These are phyloP conservation scores for Nesidiocoris tenuis DNA, from an alignment of 2,888 invertebrate genomes.

Conservation along the genomic window DNA sequence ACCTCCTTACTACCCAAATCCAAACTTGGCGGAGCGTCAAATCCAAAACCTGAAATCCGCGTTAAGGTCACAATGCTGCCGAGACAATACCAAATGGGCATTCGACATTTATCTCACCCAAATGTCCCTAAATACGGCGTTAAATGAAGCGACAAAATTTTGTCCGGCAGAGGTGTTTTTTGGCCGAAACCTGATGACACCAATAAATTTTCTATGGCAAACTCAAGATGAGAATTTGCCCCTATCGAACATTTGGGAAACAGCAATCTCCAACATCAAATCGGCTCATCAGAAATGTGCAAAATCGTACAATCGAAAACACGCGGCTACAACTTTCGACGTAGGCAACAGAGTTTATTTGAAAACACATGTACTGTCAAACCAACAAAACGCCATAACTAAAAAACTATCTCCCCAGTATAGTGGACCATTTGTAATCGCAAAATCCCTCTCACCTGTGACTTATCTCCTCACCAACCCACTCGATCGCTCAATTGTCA, in stretches of 20 bases:
- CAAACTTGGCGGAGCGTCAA: no score
- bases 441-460: slow-evolving; percentile 5
- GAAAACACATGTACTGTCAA: slow-evolving; percentile 11
- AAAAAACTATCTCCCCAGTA: slow-evolving; percentile 5
- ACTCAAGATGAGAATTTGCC: neutral
- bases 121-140: slow-evolving; percentile 8
- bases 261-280: neutral
- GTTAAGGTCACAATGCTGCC: neutral
- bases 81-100: slow-evolving; percentile 14
- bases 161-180: slow-evolving; percentile 17
- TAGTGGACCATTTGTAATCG: slow-evolving; percentile 1
- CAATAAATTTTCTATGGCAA: slow-evolving; percentile 6
- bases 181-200: slow-evolving; percentile 11
- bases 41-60: slow-evolving; percentile 11
- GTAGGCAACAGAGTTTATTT: no score
- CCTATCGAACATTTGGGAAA: slow-evolving; percentile 4
- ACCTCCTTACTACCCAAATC: no score
- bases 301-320: slow-evolving; percentile 5
- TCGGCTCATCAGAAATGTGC: neutral
- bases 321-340: neutral
- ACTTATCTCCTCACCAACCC: slow-evolving; percentile 8
- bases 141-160: slow-evolving; percentile 9
- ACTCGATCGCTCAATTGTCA: neutral
- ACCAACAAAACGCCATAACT: neutral
- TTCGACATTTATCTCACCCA: neutral